Evolutionary conservation across 2,797 vertebrate genomes (phyloP), one percentile per base, ranked within the genome.

Genomic region (Selene dorsalis): DNA sequence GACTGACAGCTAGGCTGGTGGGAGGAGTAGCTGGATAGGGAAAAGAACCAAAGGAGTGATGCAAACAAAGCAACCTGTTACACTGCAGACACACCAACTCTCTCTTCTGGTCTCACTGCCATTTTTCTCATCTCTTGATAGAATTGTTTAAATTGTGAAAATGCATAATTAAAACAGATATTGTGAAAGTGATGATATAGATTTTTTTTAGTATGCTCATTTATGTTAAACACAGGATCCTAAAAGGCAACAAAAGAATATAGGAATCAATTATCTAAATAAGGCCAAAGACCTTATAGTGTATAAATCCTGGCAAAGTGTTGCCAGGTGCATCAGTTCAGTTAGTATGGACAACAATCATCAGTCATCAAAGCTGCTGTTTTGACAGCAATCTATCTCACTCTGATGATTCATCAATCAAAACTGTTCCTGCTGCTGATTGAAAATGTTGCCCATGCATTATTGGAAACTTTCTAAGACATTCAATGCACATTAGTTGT

Each of bases 401-500:
- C 77, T 83, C 70, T 66, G 86, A 89, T 76, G 84, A 87, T 83
- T 84, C 90, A 92, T 92, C 72, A 83, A 93, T 90, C 88, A 89
- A 64, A 79, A 74, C 55, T 60, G 73, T 65, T 79, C 48, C 17
- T 7, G 69, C 75, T 43, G 70, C 57, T 86, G 89, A 92, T 85
- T 86, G 87, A 89, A 89, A 86, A 70, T 80, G 89, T 84, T 84
- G 84, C 78, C 73, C 71, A n/a, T 85, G 89, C 86, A 82, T 86
- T 91, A 92, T 93, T 87, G 86, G 93, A 90, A 91, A 85, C 87
- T 90, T 91, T 91, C 87, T 74, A 65, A 86, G 73, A 79, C 66
- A 84, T 92, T 94, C 93, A 82, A 94, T 93, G 90, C 69, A 73
- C 90, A 94, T 94, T 92, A 91, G 87, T 88, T 85, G 80, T 88